Base-by-base conservation (phyloP, 2,888 invertebrate genomes). In the Eulithis testata region DNA sequence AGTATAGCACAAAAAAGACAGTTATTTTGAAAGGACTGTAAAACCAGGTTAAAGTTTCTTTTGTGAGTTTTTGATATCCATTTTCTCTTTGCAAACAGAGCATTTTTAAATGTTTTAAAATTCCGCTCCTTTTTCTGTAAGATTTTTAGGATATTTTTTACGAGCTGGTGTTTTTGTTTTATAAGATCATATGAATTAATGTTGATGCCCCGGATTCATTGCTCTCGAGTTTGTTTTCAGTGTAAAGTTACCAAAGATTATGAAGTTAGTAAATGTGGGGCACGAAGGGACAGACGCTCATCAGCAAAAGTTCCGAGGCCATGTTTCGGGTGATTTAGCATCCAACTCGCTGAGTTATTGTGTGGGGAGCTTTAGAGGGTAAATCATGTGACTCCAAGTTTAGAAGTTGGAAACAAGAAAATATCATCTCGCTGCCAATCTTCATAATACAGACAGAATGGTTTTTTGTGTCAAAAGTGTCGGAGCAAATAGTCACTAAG, bases 261-360 rank as follows among this genome's bases (percentile, higher is more conserved):
- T 49, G 21, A 21, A 47, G 14, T 47, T 56, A 65, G 60, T 43
- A 44, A 56, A 54, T 55, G 47, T 49, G 53, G 31, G 65, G 58
- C 63, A 60, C 61, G 64, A 59, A 66, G 60, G 60, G 54, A 67
- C 67, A 60, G 59, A 7, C 14, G 59, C 62, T 63, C 65, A 63
- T 65, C 57, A 58, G 60, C 21, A 43, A 27, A 68, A 72, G 62
- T 70, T 67, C 49, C 56, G 63, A 52, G 63, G 56, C 56, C 62
- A 51, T 64, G 58, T 53, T 63, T 45, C 63, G 59, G 45, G 66
- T 71, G 71, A 69, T 69, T 60, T 63, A 73, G 60, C 52, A 54
- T 50, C 52, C 27, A 60, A 14, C 66, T 58, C 55, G 64, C 54
- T 71, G 65, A 73, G 60, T 71, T 71, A 71, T 69, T 66, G 63